These are phyloP conservation scores for Tanytarsus gracilentus DNA, from an alignment of 2,888 invertebrate genomes.

Conservation along the genomic window DNA sequence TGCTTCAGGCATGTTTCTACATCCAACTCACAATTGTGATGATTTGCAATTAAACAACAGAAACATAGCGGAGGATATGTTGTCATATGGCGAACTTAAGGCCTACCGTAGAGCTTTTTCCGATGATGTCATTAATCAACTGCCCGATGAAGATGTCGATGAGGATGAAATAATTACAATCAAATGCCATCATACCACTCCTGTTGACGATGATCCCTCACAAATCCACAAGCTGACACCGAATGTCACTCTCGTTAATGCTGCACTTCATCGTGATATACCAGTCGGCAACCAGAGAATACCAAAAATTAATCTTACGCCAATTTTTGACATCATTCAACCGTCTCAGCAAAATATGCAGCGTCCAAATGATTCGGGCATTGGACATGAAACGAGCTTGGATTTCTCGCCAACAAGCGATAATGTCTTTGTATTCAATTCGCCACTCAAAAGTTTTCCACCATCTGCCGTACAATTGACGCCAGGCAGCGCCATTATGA, in stretches of 20 bases:
- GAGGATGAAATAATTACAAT: constrained; percentile 17
- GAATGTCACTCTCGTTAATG: constrained; percentile 4
- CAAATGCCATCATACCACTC: constrained; percentile 17
- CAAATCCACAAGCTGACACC: constrained; percentile 17
- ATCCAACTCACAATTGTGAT: constrained; percentile 20
- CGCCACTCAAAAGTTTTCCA: constrained; percentile 17
- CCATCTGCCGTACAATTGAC: constrained; percentile 15
- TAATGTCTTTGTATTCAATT: constrained; percentile 25
- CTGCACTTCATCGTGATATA: neutral
- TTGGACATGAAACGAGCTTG: neutral
- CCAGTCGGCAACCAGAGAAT: constrained; percentile 13
- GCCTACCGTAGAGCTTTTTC: constrained; percentile 31
- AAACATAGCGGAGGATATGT: neutral
- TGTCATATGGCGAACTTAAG: constrained; percentile 29
- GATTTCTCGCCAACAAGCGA: constrained; percentile 20
- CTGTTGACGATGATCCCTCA: constrained; percentile 5
- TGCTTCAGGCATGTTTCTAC: neutral
- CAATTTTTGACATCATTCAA: neutral
- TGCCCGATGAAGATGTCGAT: constrained; percentile 11
- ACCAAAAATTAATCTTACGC: constrained; percentile 28
- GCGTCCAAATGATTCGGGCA: constrained; percentile 18
- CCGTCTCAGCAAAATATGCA: neutral
- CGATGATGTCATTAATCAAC: constrained; percentile 30
- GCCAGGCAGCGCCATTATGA: constrained; percentile 36
- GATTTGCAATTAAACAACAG: constrained; percentile 10